These are phyloP conservation scores for Catonia carolina DNA, from an alignment of 2,888 invertebrate species.

Conservation along the genomic window DNA sequence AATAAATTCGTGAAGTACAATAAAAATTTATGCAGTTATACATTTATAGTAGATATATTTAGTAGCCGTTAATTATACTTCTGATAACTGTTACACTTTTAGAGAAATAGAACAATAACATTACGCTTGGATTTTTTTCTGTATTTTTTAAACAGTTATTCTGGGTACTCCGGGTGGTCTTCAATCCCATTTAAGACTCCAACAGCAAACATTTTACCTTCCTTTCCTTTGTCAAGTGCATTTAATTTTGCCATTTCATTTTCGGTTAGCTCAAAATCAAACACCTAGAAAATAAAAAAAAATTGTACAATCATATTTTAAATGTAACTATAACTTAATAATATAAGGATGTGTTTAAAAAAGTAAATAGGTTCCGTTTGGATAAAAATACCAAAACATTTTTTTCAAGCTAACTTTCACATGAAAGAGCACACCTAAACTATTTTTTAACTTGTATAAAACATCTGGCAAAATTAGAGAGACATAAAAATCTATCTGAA, in stretches of 20 bases:
- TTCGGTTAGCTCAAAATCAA: conserved; percentile 53
- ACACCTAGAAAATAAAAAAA: conserved; percentile 37
- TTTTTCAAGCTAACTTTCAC: too few species aligned
- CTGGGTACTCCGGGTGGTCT: conserved; percentile 64
- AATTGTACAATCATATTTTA: background rate
- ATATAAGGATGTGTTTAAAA: background rate
- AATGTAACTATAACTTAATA: background rate
- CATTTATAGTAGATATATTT: too few species aligned
- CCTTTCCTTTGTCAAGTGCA: conserved; percentile 52
- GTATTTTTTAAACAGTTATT: conserved; percentile 35
- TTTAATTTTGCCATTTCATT: conserved; percentile 51
- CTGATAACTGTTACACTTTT: too few species aligned
- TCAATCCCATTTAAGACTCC: conserved; percentile 50
- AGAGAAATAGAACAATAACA: too few species aligned
- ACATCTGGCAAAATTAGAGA: too few species aligned
- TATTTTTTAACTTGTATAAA: too few species aligned
- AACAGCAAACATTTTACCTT: conserved; percentile 61
- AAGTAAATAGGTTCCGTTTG: background rate
- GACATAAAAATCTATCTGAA: too few species aligned
- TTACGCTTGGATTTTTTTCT: too few species aligned
- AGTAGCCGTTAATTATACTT: too few species aligned
- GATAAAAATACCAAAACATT: background rate
- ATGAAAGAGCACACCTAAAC: too few species aligned
- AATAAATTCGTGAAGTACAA: too few species aligned
- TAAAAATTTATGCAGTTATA: too few species aligned